Evolutionary conservation across 2,888 invertebrate genomes (phyloP).

Genomic region (Idaea dimidiata): DNA sequence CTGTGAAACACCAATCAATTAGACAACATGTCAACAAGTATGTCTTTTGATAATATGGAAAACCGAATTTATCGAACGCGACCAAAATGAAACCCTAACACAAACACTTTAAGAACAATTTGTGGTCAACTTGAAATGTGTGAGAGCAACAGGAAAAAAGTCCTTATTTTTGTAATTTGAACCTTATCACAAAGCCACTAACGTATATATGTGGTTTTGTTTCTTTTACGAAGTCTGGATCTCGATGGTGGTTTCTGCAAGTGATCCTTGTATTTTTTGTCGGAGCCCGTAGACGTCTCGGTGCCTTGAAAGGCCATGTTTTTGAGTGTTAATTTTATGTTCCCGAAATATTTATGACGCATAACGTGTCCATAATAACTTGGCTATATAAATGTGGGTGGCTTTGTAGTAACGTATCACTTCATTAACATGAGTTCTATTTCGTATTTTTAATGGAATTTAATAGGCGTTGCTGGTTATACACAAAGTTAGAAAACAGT

Average conservation of each 20-base stretch:
- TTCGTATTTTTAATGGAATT: slow-evolving; percentile 22
- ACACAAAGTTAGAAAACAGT: neutral
- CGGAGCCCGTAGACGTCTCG: slow-evolving; percentile 71
- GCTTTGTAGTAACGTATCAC: slow-evolving; percentile 71
- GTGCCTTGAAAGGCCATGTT: slow-evolving; percentile 78
- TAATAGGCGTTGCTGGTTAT: slow-evolving; percentile 9
- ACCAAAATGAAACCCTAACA: slow-evolving; percentile 63
- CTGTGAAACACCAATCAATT: slow-evolving; percentile 79
- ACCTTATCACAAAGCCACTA: slow-evolving; percentile 20
- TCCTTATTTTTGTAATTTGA: slow-evolving; percentile 39
- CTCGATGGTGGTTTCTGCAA: slow-evolving; percentile 65
- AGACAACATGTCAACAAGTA: slow-evolving; percentile 81
- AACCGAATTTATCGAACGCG: slow-evolving; percentile 46
- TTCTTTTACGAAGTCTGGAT: slow-evolving; percentile 46
- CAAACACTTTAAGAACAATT: slow-evolving; percentile 57
- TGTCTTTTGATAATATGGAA: slow-evolving; percentile 71
- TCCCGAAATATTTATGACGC: slow-evolving; percentile 80
- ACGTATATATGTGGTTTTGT: slow-evolving; percentile 22
- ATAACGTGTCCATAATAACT: slow-evolving; percentile 76
- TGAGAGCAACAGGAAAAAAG: slow-evolving; percentile 34
- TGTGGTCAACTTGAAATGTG: slow-evolving; percentile 44
- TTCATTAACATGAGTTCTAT: slow-evolving; percentile 59
- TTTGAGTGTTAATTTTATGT: slow-evolving; percentile 80
- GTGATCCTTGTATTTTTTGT: slow-evolving; percentile 74
- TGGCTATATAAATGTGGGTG: slow-evolving; percentile 78